phyloP scores from a whole-genome alignment of 2,888 invertebrate genomes.

The Perizoma affinitatum region DNA sequence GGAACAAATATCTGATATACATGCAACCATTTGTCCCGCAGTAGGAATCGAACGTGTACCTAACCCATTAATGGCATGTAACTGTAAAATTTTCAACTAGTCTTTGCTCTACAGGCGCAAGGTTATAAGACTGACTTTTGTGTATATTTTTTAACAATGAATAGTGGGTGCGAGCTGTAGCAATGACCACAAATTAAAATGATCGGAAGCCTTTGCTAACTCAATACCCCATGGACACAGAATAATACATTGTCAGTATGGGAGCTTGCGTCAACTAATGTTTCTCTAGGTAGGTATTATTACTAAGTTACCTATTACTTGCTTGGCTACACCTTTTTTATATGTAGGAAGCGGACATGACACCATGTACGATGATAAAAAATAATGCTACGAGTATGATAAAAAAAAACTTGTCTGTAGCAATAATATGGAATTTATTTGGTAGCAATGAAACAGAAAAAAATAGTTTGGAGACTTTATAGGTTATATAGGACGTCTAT shows the following conservation, averaged over 20 bases:
- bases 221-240: slow-evolving; percentile 47
- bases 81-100: too few species aligned
- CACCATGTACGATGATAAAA: slow-evolving; percentile 19
- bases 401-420: background rate
- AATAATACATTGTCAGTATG: slow-evolving; percentile 6
- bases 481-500: too few species aligned
- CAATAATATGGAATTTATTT: slow-evolving; percentile 9
- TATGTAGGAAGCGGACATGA: slow-evolving; percentile 33
- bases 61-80: too few species aligned
- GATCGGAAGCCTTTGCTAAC: slow-evolving; percentile 52
- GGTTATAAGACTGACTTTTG: too few species aligned
- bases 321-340: slow-evolving; percentile 44
- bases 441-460: background rate
- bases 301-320: slow-evolving; percentile 35
- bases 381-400: slow-evolving; percentile 7
- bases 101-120: too few species aligned
- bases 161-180: slow-evolving; percentile 41
- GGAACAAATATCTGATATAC: too few species aligned
- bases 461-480: too few species aligned
- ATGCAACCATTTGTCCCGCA: too few species aligned
- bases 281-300: slow-evolving; percentile 42
- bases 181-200: slow-evolving; percentile 42
- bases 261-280: slow-evolving; percentile 58
- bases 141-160: background rate
- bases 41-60: too few species aligned